These are phyloP conservation scores for Anthoscopus minutus DNA, from an alignment of 2,113 vertebrate species.

Conservation along the genomic window DNA sequence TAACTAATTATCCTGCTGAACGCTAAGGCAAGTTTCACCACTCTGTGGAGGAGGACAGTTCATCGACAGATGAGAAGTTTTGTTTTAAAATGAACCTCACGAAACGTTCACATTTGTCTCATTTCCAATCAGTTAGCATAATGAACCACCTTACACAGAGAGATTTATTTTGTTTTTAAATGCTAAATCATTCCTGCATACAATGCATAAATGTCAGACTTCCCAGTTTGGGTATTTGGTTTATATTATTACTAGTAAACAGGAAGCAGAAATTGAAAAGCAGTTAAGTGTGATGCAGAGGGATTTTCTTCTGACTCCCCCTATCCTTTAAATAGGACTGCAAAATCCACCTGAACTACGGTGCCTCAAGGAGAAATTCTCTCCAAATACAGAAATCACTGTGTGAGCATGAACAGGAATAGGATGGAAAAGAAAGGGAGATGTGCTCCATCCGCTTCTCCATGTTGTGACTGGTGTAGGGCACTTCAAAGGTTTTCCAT, in stretches of 20 bases:
- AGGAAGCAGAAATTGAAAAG: not conserved
- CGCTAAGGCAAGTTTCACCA: not conserved
- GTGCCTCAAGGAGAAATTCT: not conserved
- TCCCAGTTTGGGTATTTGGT: not conserved
- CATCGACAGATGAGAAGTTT: not conserved
- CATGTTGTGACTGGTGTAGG: not conserved
- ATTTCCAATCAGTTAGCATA: not conserved
- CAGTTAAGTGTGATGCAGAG: not conserved
- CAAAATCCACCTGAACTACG: not conserved
- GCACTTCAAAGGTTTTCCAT: not conserved
- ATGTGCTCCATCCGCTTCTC: not conserved
- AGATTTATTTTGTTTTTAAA: constrained; percentile 29
- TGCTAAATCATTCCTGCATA: not conserved
- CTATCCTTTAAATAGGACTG: not conserved
- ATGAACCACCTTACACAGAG: not conserved
- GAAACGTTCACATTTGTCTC: not conserved
- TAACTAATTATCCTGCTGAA: not conserved
- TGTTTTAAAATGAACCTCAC: not conserved
- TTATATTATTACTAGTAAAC: not conserved
- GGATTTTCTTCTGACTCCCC: not conserved
- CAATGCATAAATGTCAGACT: not conserved
- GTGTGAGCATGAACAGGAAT: not conserved
- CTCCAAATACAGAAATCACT: not conserved
- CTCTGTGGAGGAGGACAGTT: not conserved
- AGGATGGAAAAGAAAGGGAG: not conserved